Evolutionary conservation across 2,888 invertebrate genomes (phyloP), one percentile per base, ranked within the genome.

Genomic region (Isotomurus palustris): DNA sequence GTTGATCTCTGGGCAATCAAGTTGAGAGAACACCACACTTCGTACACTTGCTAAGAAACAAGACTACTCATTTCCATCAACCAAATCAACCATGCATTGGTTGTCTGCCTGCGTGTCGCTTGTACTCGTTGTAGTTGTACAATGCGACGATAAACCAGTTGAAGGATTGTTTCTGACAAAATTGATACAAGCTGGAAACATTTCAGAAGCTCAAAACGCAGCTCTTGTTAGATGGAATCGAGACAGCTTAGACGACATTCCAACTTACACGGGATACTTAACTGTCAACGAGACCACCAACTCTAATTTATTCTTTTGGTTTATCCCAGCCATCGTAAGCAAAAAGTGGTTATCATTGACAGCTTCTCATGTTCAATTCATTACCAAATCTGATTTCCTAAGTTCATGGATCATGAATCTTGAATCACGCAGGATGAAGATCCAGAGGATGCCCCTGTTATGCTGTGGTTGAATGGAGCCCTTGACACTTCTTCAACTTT

Each of bases 391-490:
- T 14, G 32, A 10, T 32, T 32, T 32, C 8, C 8, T 32, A 32
- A 32, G 32, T 14, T 14, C 32, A 8, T 10, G 8, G 32, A 32
- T 32, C 32, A 32, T 14, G 6, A 40, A 40, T 40, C 19, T 40
- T 40, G 40, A 14, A 40, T 14, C 19, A 19, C 10, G 21, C 22
- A 43, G 43, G 21, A 43, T 10, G 50, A 50, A 38, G 50, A 58
- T 25, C 57, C 65, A 22, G 67, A 68, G 49, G 56, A 28, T 22
- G 57, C 78, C 73, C 75, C 72, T 21, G 73, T 69, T 74, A 48
- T 81, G 1, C 72, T 82, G 2, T 82, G 82, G 82, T 74, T 82
- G 0, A 81, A 82, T 73, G 82, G 82, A 1, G 82, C 82, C 0
- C 82, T 82, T 0, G 82, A 82, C 1, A 79, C 76, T 1, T 78